Evolutionary conservation across 2,113 vertebrate species (phyloP).

Genomic region (Sinocyclocheilus anshuiensis): DNA sequence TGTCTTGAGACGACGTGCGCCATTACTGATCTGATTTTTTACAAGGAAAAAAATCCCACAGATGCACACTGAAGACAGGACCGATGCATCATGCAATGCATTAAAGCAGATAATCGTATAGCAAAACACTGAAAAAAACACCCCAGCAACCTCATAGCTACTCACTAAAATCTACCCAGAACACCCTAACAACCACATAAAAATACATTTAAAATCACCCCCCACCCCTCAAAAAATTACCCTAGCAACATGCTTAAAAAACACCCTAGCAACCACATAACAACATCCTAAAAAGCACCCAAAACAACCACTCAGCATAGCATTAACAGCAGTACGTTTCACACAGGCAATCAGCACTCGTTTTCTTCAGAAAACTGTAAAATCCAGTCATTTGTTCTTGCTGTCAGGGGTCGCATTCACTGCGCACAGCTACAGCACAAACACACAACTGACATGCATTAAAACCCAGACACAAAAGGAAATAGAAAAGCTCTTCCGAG

Average conservation of each 20-base stretch:
- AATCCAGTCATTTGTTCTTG: conserved; percentile 1
- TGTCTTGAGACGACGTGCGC: neutral
- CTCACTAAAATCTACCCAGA: no score
- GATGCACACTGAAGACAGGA: neutral
- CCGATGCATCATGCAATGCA: no score
- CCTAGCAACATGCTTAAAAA: neutral
- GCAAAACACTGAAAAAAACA: no score
- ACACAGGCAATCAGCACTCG: neutral
- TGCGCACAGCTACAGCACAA: neutral
- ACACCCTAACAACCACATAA: no score
- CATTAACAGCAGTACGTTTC: neutral
- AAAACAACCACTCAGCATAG: neutral
- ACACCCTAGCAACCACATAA: neutral
- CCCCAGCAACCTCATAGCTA: no score
- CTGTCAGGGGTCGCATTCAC: neutral
- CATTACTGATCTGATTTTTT: no score
- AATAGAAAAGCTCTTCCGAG: conserved; percentile 30
- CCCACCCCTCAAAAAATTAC: no score
- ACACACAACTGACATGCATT: conserved; percentile 41
- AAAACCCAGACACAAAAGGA: conserved; percentile 26
- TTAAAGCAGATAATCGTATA: no score
- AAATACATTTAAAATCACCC: no score
- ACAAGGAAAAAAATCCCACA: neutral
- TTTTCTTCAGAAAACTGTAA: neutral
- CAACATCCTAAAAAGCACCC: neutral